Percentiles rank a stretch among this genome's conserved stretches.
These are phyloP conservation scores for Tiliacea aurago DNA, from an alignment of 2,888 invertebrate species.

Conservation along the genomic window DNA sequence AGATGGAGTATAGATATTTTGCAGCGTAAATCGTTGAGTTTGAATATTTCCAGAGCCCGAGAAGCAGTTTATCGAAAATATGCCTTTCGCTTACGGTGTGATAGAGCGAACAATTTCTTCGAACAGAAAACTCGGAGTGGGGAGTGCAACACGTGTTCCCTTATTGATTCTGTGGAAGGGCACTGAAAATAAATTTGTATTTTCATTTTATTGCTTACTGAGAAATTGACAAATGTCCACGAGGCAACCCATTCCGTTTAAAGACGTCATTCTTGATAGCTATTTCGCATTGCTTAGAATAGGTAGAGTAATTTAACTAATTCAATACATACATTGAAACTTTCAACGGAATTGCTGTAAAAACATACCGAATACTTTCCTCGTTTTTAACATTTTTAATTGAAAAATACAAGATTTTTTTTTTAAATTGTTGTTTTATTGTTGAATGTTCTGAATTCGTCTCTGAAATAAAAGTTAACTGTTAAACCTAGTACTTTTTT, in stretches of 20 bases:
- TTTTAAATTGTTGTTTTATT: neutral
- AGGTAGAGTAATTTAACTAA: slow-evolving; percentile 24
- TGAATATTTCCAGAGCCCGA: neutral
- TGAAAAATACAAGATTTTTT: neutral
- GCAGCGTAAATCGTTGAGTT: neutral
- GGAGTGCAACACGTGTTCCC: slow-evolving; percentile 64
- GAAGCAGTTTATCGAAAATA: neutral
- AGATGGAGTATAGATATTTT: no score
- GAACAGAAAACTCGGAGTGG: slow-evolving; percentile 65
- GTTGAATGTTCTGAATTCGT: slow-evolving; percentile 41
- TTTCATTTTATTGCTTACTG: slow-evolving; percentile 67
- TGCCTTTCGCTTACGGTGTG: slow-evolving; percentile 28
- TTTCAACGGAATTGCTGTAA: neutral
- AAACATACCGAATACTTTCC: neutral
- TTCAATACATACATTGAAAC: neutral
- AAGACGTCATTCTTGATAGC: slow-evolving; percentile 45
- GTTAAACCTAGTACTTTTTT: slow-evolving; percentile 51
- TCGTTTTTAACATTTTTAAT: neutral
- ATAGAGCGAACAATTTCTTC: slow-evolving; percentile 57
- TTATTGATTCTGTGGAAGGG: slow-evolving; percentile 69
- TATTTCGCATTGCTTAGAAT: slow-evolving; percentile 32
- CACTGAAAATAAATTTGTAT: slow-evolving; percentile 67
- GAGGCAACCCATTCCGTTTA: slow-evolving; percentile 39
- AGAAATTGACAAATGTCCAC: slow-evolving; percentile 64
- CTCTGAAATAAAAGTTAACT: slow-evolving; percentile 56